A percentile compares a stretch with the other conserved stretches of the same genome.
Conservation (phyloP, 2,888 invertebrate genomes). For the Epsilonema sp. region DNA sequence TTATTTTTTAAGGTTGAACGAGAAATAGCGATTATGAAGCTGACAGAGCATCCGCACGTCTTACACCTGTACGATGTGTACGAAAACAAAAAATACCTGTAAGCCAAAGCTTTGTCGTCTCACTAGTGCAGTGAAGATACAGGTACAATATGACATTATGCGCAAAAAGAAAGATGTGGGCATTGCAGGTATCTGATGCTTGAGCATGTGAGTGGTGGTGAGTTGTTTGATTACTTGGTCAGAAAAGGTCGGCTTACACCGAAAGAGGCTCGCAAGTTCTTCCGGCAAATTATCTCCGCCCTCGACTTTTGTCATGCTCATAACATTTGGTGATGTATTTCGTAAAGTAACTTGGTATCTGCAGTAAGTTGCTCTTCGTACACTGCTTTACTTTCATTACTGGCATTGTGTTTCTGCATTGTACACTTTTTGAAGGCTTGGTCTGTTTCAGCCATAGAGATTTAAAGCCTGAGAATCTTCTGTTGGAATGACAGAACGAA, state of each 20-base stretch:
- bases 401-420: no score
- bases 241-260: constrained; percentile 93
- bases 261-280: constrained; percentile 87
- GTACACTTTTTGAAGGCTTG: no score
- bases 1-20: constrained; percentile 99
- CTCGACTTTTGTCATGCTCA: constrained; percentile 98
- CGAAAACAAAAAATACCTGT: constrained; percentile 99
- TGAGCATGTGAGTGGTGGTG: constrained; percentile 96
- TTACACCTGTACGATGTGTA: constrained; percentile 92
- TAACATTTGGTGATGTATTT: constrained; percentile 99
- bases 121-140: neutral
- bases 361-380: no score
- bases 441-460: constrained; percentile 66
- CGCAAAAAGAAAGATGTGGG: neutral
- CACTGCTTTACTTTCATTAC: no score
- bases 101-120: constrained; percentile 37
- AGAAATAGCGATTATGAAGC: constrained; percentile 99
- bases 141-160: no score
- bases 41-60: constrained; percentile 98
- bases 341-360: no score
- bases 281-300: constrained; percentile 95
- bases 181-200: constrained; percentile 66
- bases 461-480: constrained; percentile 79
- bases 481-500: constrained; percentile 88
- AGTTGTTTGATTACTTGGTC: constrained; percentile 93